Percentiles rank a stretch among this genome's conserved stretches.
Conservation (phyloP, 2,113 vertebrate genomes). For the Capreolus pygargus region DNA sequence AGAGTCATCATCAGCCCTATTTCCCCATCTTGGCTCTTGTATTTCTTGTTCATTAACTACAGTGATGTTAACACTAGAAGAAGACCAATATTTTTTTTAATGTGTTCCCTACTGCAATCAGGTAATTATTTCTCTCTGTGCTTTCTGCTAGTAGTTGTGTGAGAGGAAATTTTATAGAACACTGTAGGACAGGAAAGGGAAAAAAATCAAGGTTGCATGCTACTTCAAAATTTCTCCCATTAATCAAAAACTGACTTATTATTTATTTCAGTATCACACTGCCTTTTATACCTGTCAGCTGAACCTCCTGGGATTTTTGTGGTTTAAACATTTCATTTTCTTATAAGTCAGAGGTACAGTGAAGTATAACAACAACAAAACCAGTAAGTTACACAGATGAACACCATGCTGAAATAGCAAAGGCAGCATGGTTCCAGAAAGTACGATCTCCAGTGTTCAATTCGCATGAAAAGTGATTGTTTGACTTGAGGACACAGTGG, state of each 20-base stretch:
- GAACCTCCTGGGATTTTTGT: background rate
- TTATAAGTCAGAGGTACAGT: background rate
- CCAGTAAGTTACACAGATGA: background rate
- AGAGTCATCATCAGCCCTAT: background rate
- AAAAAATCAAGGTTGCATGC: background rate
- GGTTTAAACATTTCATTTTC: slow-evolving; percentile 45
- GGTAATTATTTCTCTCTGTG: background rate
- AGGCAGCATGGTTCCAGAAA: background rate
- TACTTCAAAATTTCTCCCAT: background rate
- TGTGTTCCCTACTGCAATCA: background rate
- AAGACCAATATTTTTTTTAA: background rate
- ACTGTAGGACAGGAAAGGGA: background rate
- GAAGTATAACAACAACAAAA: background rate
- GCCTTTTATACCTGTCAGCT: background rate
- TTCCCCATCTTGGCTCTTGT: background rate
- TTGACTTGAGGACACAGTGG: background rate
- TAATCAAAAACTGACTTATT: slow-evolving; percentile 17
- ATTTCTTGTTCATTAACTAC: background rate
- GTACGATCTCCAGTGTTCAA: background rate
- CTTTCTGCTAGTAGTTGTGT: background rate
- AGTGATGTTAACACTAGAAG: background rate
- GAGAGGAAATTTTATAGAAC: background rate
- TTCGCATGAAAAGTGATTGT: background rate
- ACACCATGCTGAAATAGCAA: background rate
- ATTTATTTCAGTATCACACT: background rate